Percentiles rank a stretch among this genome's conserved stretches.
These are phyloP conservation scores for Panthera leo DNA, from an alignment of 2,113 vertebrate species.

Conservation along the genomic window DNA sequence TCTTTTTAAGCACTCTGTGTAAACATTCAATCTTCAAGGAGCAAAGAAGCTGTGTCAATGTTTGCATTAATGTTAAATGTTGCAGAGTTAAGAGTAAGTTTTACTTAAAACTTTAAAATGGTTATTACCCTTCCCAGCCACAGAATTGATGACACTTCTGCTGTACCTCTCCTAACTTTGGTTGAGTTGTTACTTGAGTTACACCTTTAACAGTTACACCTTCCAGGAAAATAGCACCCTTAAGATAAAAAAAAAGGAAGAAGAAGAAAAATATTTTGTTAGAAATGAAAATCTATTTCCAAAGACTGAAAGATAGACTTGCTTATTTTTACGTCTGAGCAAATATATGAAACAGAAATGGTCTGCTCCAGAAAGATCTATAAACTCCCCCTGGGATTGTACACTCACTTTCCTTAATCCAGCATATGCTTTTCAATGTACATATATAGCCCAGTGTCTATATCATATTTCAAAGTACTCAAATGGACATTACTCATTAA, in stretches of 20 bases:
- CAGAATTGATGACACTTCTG: slow-evolving; percentile 95
- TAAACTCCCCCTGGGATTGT: not conserved
- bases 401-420: not conserved
- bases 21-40: slow-evolving; percentile 50
- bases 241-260: slow-evolving; percentile 52
- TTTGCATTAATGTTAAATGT: not conserved
- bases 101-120: slow-evolving; percentile 57
- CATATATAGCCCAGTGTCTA: not conserved
- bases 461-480: not conserved
- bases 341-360: slow-evolving; percentile 17
- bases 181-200: slow-evolving; percentile 93
- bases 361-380: not conserved
- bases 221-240: slow-evolving; percentile 98
- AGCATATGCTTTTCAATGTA: not conserved
- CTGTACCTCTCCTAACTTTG: slow-evolving; percentile 94
- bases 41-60: not conserved
- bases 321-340: slow-evolving; percentile 19
- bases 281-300: slow-evolving; percentile 51
- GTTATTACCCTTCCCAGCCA: slow-evolving; percentile 95
- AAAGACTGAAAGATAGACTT: slow-evolving; percentile 24
- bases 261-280: slow-evolving; percentile 9
- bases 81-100: slow-evolving; percentile 21
- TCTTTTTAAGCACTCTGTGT: slow-evolving; percentile 28
- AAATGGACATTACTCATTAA: not conserved
- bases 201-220: slow-evolving; percentile 94